These are phyloP conservation scores for Eucriotettix oculatus DNA, from an alignment of 2,888 invertebrate species.

Conservation along the genomic window DNA sequence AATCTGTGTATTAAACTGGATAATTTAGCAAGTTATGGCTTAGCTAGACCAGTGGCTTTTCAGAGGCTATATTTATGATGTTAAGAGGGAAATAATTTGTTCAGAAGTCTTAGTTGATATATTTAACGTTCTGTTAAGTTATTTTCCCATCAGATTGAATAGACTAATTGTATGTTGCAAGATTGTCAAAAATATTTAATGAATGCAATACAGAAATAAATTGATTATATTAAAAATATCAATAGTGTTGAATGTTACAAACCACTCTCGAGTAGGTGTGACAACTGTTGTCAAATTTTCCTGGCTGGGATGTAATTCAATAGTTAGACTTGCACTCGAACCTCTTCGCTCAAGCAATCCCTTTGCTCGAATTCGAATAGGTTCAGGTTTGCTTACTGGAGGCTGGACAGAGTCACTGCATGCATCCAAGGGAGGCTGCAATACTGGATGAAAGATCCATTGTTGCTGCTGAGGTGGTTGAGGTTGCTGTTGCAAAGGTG, in stretches of 20 bases:
- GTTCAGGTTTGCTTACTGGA: conserved; percentile 24
- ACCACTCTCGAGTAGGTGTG: conserved; percentile 39
- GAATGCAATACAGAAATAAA: no score
- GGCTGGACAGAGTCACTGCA: conserved; percentile 2
- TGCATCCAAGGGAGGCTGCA: conserved; percentile 9
- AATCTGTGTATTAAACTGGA: no score
- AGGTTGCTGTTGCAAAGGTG: neutral
- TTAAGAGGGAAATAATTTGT: no score
- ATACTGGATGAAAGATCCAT: conserved; percentile 18
- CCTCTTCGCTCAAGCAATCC: conserved; percentile 70
- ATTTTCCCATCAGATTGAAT: no score
- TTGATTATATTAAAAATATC: no score
- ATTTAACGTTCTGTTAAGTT: no score
- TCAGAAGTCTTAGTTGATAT: no score
- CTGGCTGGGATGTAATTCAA: conserved; percentile 51
- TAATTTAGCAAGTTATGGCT: no score
- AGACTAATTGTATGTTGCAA: no score
- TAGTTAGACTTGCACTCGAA: conserved; percentile 77
- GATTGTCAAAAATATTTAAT: no score
- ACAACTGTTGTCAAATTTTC: conserved; percentile 30
- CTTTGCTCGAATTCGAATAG: conserved; percentile 37
- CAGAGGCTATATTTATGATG: no score
- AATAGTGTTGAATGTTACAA: conserved; percentile 7
- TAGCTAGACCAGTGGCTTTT: no score
- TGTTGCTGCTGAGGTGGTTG: conserved; percentile 5